Conservation (phyloP, 2,888 invertebrate species). For the Sarcophaga subvicina region DNA sequence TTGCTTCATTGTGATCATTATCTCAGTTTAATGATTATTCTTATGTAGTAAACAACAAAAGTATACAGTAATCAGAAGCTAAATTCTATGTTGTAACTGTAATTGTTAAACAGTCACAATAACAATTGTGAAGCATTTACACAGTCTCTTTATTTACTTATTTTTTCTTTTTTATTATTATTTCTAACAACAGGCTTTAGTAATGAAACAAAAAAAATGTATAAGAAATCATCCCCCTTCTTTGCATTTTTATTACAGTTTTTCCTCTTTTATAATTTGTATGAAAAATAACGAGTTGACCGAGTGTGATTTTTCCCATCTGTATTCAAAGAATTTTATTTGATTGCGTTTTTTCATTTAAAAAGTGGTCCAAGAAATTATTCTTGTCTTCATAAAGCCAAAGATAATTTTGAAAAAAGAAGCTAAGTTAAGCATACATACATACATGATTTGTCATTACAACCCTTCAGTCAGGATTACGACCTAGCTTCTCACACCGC, state of each 20-base stretch:
- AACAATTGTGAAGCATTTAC: not conserved
- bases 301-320: constrained; percentile 60
- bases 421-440: not conserved
- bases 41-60: not conserved
- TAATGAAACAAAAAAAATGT: constrained; percentile 17
- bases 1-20: not conserved
- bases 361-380: no score
- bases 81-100: not conserved
- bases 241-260: not conserved
- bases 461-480: no score
- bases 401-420: no score
- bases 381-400: no score
- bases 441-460: no score
- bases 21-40: constrained; percentile 64
- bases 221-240: constrained; percentile 1
- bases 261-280: not conserved
- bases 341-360: not conserved
- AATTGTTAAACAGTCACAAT: no score
- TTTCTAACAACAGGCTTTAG: constrained; percentile 63
- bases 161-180: constrained; percentile 49
- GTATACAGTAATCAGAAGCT: not conserved
- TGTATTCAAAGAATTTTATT: constrained; percentile 43
- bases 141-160: not conserved
- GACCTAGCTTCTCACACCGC: no score
- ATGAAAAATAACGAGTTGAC: constrained; percentile 55